Percentiles rank a stretch among this genome's conserved stretches.
These are phyloP conservation scores for Phlogophora meticulosa DNA, from an alignment of 2,888 invertebrate species.

Conservation along the genomic window DNA sequence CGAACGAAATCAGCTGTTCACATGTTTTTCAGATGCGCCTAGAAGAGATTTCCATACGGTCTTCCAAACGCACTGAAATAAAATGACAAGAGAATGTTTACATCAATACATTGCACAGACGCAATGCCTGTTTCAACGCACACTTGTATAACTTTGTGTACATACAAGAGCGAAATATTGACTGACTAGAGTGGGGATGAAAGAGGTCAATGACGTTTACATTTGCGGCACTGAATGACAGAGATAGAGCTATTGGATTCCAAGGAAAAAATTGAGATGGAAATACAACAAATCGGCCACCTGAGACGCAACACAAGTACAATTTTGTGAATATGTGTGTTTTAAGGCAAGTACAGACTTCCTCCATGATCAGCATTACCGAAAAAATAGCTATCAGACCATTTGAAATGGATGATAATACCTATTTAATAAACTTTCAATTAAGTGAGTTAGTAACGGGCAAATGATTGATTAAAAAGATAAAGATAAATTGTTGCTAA, in stretches of 20 bases:
- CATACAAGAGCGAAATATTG: conserved; percentile 76
- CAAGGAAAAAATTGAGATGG: conserved; percentile 66
- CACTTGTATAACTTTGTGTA: conserved; percentile 70
- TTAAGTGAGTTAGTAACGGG: too few species aligned
- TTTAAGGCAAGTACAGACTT: conserved; percentile 14
- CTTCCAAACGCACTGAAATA: conserved; percentile 86
- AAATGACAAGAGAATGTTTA: conserved; percentile 88
- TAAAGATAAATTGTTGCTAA: too few species aligned
- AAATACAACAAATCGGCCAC: conserved; percentile 76
- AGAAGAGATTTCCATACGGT: conserved; percentile 77
- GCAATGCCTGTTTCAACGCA: conserved; percentile 77
- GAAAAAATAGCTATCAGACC: background rate
- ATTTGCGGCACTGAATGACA: conserved; percentile 68
- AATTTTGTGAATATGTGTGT: conserved; percentile 31
- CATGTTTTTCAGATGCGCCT: conserved; percentile 78
- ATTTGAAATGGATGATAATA: too few species aligned
- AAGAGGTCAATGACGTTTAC: conserved; percentile 86
- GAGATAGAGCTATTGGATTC: conserved; percentile 62
- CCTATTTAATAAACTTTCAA: too few species aligned
- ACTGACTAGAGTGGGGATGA: conserved; percentile 77
- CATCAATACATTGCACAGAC: conserved; percentile 86
- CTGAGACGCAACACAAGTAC: conserved; percentile 41
- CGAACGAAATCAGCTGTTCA: conserved; percentile 82
- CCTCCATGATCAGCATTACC: background rate
- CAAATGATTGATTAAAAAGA: too few species aligned